Base-by-base conservation (phyloP, 2,888 invertebrate species). In the Acholoe squamosa region DNA sequence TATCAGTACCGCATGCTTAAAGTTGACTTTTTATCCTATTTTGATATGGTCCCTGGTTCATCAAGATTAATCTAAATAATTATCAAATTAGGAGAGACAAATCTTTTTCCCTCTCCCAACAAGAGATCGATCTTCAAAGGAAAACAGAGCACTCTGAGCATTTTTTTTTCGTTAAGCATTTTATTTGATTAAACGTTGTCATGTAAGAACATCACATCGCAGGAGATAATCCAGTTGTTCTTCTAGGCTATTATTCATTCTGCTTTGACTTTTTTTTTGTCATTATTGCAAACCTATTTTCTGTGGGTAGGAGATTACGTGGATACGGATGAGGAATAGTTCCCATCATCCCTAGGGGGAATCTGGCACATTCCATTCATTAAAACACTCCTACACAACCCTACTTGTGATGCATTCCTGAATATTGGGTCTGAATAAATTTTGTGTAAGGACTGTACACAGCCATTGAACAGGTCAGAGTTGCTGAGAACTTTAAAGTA, bases 111-210 rank as follows among this genome's bases (percentile, higher is more conserved):
- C 10, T 10, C n/a, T n/a, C n/a, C n/a, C 43, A 7, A 43, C 43
- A 43, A 43, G 43, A 43, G 43, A 43, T 43, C 43, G 10, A 10
- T 43, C 43, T 43, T 43, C 43, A 43, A 43, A 43, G 43, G 5
- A 3, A 43, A 43, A 10, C 43, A 43, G 43, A 43, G 10, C 43
- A 43, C 43, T 43, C 43, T 7, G 43, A 3, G 43, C 43, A 7
- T 43, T 61, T 19, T 61, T 12, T 3, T 14, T 19, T 61, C 19
- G 5, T 61, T n/a, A 61, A 61, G 19, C 5, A n/a, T 3, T n/a
- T n/a, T n/a, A 61, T 61, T 61, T 61, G 61, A 61, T 61, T 61
- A 61, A 61, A 61, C 61, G 22, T 14, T 61, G 61, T n/a, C 61
- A 7, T 43, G 43, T 43, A 43, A 43, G 43, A 61, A 61, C 61